phyloP scores from a whole-genome alignment of 2,113 vertebrate genomes.

The Ochotona princeps region DNA sequence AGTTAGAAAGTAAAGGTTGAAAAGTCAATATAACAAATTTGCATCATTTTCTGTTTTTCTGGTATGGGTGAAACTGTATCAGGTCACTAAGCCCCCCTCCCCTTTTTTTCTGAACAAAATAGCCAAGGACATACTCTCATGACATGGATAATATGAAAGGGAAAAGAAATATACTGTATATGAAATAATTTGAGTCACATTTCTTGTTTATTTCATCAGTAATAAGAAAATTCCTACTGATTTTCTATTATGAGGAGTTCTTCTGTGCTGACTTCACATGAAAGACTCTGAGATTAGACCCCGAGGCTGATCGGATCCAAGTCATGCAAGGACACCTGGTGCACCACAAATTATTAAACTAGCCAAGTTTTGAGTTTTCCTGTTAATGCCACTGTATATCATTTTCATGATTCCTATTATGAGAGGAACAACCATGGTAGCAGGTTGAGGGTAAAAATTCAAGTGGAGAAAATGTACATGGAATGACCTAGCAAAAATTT shows the following conservation, averaged over 20 bases:
- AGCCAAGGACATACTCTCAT: neutral
- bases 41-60: neutral
- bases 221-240: constrained; percentile 58
- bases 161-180: neutral
- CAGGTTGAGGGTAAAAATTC: neutral
- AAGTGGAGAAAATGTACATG: constrained; percentile 2
- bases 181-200: constrained; percentile 53
- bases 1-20: neutral
- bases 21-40: neutral
- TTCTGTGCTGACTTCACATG: constrained; percentile 13
- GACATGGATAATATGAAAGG: constrained; percentile 10
- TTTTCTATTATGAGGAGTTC: constrained; percentile 24
- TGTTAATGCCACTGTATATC: neutral
- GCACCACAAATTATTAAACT: constrained; percentile 58
- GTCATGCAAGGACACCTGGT: neutral
- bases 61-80: neutral
- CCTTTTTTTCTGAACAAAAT: neutral
- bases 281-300: constrained; percentile 47
- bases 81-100: neutral
- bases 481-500: neutral
- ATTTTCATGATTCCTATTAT: constrained; percentile 3
- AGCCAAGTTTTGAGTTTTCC: neutral
- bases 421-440: neutral
- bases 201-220: constrained; percentile 67
- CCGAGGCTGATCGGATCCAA: neutral